A percentile compares a stretch with the other conserved stretches of the same genome.
These are phyloP conservation scores for Cephalopholis sonnerati DNA, from an alignment of 2,113 vertebrate species.

Conservation along the genomic window DNA sequence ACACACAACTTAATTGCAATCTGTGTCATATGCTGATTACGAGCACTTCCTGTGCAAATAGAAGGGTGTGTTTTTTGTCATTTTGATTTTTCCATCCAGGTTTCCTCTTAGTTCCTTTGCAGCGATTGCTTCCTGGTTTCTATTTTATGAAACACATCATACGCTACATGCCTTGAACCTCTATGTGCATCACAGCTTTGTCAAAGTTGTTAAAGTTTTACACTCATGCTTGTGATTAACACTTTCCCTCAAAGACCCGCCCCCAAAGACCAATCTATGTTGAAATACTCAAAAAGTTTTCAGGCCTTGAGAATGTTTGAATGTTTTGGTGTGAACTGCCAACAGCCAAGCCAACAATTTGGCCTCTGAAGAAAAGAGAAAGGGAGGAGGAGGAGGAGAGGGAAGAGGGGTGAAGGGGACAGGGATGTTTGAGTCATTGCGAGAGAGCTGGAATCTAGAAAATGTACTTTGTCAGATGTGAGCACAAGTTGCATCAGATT, in stretches of 20 bases:
- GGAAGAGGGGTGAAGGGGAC: constrained; percentile 6
- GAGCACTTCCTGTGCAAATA: constrained; percentile 5
- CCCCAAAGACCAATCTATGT: constrained; percentile 19
- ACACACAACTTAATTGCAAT: not conserved
- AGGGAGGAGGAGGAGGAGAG: not conserved
- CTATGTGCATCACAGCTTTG: not conserved
- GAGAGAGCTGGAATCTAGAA: constrained; percentile 55
- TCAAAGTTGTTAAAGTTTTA: not conserved
- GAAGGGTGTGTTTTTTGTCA: not conserved
- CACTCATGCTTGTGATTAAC: constrained; percentile 34
- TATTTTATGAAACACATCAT: not conserved
- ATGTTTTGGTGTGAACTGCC: constrained; percentile 43
- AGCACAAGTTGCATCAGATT: constrained; percentile 26
- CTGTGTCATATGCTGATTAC: not conserved
- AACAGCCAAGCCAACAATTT: constrained; percentile 46
- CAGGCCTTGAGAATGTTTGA: constrained; percentile 15
- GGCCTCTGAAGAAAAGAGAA: constrained; percentile 17
- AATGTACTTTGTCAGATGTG: constrained; percentile 40
- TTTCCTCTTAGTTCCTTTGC: not conserved
- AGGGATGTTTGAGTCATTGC: constrained; percentile 32
- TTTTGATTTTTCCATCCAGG: not conserved
- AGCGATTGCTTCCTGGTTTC: not conserved
- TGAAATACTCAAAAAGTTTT: constrained; percentile 45
- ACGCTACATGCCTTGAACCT: not conserved
- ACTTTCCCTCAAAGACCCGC: not conserved